Conservation (phyloP, 2,113 vertebrate species). For the Manacus vitellinus region DNA sequence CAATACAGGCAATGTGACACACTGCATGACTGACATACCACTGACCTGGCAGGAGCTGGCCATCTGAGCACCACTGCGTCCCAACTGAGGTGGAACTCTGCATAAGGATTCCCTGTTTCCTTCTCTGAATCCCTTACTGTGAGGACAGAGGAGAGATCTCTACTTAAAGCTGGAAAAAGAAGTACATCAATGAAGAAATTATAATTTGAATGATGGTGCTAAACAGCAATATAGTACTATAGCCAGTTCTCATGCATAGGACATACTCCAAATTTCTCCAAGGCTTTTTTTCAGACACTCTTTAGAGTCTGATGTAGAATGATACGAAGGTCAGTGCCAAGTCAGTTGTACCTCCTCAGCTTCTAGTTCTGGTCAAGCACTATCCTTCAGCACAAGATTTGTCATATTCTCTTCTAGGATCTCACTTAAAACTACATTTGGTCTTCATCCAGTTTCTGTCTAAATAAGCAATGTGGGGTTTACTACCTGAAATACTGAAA, state of each 20-base stretch:
- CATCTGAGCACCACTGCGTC: constrained; percentile 60
- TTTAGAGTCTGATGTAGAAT: not conserved
- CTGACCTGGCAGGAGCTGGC: constrained; percentile 67
- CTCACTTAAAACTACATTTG: not conserved
- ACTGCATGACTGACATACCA: constrained; percentile 68
- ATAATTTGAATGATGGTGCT: constrained; percentile 50
- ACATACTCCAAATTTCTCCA: constrained; percentile 1
- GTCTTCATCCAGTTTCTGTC: not conserved
- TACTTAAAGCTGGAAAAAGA: constrained; percentile 73
- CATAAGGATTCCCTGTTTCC: constrained; percentile 66
- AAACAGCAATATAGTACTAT: constrained; percentile 34
- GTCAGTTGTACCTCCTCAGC: not conserved
- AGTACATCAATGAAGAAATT: constrained; percentile 67
- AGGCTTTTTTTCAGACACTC: not conserved
- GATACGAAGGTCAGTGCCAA: not conserved
- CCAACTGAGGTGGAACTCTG: constrained; percentile 66
- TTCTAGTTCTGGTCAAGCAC: not conserved
- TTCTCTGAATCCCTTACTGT: constrained; percentile 69
- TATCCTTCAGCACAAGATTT: not conserved
- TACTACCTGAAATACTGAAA: not conserved
- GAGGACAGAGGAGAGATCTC: constrained; percentile 61
- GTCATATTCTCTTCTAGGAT: not conserved
- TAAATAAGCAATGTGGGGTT: not conserved
- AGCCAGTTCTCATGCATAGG: constrained; percentile 55
- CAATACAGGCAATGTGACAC: constrained; percentile 64